Conservation (phyloP, 2,113 vertebrate genomes). For the Ptilonorhynchus violaceus region DNA sequence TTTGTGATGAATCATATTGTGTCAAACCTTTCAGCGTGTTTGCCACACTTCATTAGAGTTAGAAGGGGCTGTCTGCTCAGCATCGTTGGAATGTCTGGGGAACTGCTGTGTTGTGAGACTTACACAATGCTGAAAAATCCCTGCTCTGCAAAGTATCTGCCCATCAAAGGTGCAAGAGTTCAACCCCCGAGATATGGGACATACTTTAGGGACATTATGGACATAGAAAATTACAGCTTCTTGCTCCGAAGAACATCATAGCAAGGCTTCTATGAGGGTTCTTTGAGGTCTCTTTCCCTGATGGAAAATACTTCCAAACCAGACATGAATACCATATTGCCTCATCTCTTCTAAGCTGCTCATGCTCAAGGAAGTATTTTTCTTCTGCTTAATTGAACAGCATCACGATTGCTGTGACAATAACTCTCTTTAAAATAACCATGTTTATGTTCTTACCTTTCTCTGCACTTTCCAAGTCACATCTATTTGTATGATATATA, state of each 20-base stretch:
- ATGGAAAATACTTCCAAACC: background rate
- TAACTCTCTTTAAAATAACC: conserved; percentile 18
- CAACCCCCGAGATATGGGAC: accelerated
- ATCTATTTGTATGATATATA: background rate
- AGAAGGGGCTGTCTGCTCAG: background rate
- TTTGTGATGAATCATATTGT: background rate
- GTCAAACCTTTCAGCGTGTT: background rate
- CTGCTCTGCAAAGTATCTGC: background rate
- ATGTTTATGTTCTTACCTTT: background rate
- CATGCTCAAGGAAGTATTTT: background rate
- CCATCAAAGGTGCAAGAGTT: background rate
- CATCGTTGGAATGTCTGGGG: accelerated
- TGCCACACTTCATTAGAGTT: background rate
- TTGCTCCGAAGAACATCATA: background rate
- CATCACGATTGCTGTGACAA: background rate
- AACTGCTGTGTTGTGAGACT: background rate
- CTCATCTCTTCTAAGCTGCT: background rate
- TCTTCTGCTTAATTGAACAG: conserved; percentile 11
- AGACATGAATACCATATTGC: background rate
- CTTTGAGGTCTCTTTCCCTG: background rate
- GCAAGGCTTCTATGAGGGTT: background rate
- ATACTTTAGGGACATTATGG: background rate
- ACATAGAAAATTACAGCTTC: background rate
- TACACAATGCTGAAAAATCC: background rate
- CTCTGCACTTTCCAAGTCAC: background rate